Conservation (phyloP, 2,888 invertebrate genomes). For the Macrophya alboannulata region DNA sequence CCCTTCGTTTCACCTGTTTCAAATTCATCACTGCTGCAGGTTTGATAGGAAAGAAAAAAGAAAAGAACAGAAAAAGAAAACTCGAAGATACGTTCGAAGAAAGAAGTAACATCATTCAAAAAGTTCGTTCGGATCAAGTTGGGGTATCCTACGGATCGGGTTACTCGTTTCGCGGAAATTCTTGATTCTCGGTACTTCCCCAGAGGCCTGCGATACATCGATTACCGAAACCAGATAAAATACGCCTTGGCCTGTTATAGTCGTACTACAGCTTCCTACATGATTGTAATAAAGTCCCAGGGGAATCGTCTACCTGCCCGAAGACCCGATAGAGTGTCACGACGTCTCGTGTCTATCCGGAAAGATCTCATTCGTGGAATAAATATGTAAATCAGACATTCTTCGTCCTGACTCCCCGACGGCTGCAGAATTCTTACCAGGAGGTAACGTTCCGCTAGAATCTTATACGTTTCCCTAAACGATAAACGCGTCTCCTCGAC, state of each 20-base stretch:
- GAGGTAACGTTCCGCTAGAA: conserved; percentile 37
- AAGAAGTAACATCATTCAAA: conserved; percentile 15
- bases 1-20: conserved; percentile 24
- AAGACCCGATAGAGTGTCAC: conserved; percentile 63
- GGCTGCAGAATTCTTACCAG: conserved; percentile 44
- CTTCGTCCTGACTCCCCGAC: conserved; percentile 66
- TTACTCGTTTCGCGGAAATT: conserved; percentile 49
- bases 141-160: conserved; percentile 22
- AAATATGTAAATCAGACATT: conserved; percentile 77
- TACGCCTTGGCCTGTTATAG: conserved; percentile 32
- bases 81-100: not conserved
- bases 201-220: conserved; percentile 43
- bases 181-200: conserved; percentile 30
- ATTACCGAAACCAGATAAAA: conserved; percentile 56
- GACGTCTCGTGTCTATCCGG: conserved; percentile 71
- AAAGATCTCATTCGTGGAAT: conserved; percentile 74
- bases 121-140: conserved; percentile 10
- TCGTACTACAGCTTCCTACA: conserved; percentile 49
- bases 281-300: conserved; percentile 51
- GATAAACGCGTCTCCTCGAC: conserved; percentile 43
- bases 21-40: conserved; percentile 28
- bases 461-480: conserved; percentile 51
- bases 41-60: not conserved
- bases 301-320: conserved; percentile 52
- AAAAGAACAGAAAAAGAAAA: not conserved